Percentiles rank a stretch among this genome's conserved stretches.
Conservation (phyloP, 1,140 invertebrate species). For the Aethina tumida region DNA sequence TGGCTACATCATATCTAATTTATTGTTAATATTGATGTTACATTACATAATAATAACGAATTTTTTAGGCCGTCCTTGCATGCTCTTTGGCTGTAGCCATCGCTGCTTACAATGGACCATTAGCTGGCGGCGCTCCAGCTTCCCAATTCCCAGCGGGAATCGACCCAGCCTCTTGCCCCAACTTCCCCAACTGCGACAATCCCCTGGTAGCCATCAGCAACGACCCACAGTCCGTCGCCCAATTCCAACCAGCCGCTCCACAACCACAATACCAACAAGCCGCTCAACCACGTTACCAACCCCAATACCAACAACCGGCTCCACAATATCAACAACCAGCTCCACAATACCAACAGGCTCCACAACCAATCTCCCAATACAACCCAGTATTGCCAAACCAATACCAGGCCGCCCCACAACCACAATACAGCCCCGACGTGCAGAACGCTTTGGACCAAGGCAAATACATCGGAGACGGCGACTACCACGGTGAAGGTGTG, state of each 20-base stretch:
- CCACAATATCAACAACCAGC: slow-evolving; percentile 14
- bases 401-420: no score
- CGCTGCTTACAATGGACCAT: slow-evolving; percentile 31
- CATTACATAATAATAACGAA: no score
- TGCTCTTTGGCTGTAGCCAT: slow-evolving; percentile 24
- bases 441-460: slow-evolving; percentile 30
- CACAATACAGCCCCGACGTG: slow-evolving; percentile 19
- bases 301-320: slow-evolving; percentile 9
- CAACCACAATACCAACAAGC: slow-evolving; percentile 11
- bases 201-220: slow-evolving; percentile 32
- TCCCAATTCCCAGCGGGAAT: slow-evolving; percentile 34
- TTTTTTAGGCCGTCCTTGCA: slow-evolving; percentile 31
- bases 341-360: slow-evolving; percentile 16
- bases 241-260: slow-evolving; percentile 14
- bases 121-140: slow-evolving; percentile 33
- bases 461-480: slow-evolving; percentile 34
- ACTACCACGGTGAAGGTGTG: slow-evolving; percentile 40
- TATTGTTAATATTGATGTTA: no score
- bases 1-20: no score
- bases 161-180: slow-evolving; percentile 35
- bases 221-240: slow-evolving; percentile 13
- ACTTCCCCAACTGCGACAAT: slow-evolving; percentile 36
- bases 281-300: slow-evolving; percentile 12
- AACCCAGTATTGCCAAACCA: no score
- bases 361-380: slow-evolving; percentile 6